A percentile compares a stretch with the other conserved stretches of the same genome.
Conservation (phyloP, 1,140 invertebrate genomes). For the Drosophila lowei region DNA sequence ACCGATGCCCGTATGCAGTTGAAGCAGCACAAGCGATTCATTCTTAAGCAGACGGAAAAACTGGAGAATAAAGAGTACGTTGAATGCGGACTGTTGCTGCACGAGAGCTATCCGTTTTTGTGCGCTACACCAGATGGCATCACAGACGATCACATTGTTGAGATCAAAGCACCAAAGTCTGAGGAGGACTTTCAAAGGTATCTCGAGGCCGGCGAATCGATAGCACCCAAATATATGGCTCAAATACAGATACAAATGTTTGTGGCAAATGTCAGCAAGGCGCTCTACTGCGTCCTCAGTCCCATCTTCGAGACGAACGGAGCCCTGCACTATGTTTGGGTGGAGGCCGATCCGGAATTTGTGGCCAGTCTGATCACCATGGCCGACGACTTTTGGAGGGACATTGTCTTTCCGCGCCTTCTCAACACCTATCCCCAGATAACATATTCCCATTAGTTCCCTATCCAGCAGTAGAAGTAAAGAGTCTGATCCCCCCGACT, state of each 20-base stretch:
- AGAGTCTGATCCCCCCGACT: not conserved
- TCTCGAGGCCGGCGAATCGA: conserved; percentile 68
- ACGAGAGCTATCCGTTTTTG: conserved; percentile 72
- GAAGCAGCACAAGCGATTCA: conserved; percentile 82
- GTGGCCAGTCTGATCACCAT: conserved; percentile 61
- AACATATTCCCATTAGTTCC: not conserved
- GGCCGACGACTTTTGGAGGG: conserved; percentile 78
- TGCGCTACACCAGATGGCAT: conserved; percentile 84
- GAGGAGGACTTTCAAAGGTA: conserved; percentile 82
- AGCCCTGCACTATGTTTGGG: conserved; percentile 80
- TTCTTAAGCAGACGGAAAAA: conserved; percentile 80
- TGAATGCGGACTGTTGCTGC: conserved; percentile 75
- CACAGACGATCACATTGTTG: conserved; percentile 83
- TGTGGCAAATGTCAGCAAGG: conserved; percentile 78
- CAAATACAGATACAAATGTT: conserved; percentile 85
- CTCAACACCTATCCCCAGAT: conserved; percentile 61
- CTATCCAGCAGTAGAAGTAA: too few species aligned
- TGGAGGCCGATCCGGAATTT: conserved; percentile 75
- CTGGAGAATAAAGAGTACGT: conserved; percentile 77
- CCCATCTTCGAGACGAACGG: conserved; percentile 79
- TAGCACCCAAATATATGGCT: conserved; percentile 83
- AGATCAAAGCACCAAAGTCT: conserved; percentile 83
- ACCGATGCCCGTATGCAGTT: conserved; percentile 62
- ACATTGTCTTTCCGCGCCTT: conserved; percentile 71
- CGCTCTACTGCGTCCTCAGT: conserved; percentile 78